Base-by-base conservation (phyloP, 2,888 invertebrate genomes). In the Cecidostiba fungosa region DNA sequence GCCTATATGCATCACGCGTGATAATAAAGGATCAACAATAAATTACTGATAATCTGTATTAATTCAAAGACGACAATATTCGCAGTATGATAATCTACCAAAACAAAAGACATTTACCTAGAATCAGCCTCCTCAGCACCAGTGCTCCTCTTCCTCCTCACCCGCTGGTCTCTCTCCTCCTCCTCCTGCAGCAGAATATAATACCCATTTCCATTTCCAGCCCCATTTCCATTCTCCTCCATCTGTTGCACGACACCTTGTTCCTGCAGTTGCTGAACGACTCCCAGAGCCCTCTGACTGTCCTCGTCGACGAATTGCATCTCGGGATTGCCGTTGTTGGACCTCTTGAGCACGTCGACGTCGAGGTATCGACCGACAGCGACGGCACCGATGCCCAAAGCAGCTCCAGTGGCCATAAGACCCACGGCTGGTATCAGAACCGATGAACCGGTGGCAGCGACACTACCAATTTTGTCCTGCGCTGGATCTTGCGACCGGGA, bases 331-430 rank as follows among this genome's bases (percentile, higher is more conserved):
- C 47, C 80, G 14, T 76, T 84, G 62, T 66, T 84, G 39, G 92
- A 94, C 83, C 95, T 94, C 74, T 95, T 95, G 93, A 96, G 94
- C 26, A 96, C 93, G 89, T 96, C 95, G 0, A 95, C 95, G 88
- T 96, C 96, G 12, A 97, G 93, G 86, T 96, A 95, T 88, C 96
- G 94, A 12, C 97, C 97, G 86, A 97, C 95, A 0, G 97, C 97
- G 0, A 97, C 96, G 0, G 97, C 97, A 6, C 97, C 97, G n/a
- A 97, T 94, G 0, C 97, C 97, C 36, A 97, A 92, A 1, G 97
- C 97, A 0, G 97, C 97, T 19, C 97, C 97, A n/a, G 97, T 97
- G 14, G 97, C 97, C 90, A 97, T 96, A 8, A 97, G 93, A 4
- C 97, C 96, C 32, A 97, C 93, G 0, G 97, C 97, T 26, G 97